Evolutionary conservation across 2,797 vertebrate species (phyloP), one percentile per base, ranked within the genome.

Genomic region (Pelobates cultripes): DNA sequence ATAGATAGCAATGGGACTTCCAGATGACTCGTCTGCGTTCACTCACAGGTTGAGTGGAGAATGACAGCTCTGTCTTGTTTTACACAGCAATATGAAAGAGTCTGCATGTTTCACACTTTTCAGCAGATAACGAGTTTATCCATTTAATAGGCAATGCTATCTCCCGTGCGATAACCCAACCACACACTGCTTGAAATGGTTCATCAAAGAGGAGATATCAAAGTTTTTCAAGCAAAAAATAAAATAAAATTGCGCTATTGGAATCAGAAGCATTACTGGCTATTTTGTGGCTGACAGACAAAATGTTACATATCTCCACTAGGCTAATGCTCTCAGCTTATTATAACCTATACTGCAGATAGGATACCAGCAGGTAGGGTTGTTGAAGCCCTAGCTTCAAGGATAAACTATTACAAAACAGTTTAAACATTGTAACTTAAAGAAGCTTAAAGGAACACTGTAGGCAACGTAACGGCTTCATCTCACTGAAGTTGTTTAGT

Each of bases 21-120:
- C 3, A 6, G 3, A 7, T 7, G 17, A 0, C 61, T 28, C 5
- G n/a, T 5, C 14, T 64, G 28, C 7, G 4, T 3, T 64, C 10
- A 40, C 61, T 28, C 28, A n/a, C n/a, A 17, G 61, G 14, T 40
- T 28, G 61, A 17, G 61, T 64, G 14, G 3, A 40, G 17, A 64
- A 64, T 64, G 61, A 64, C 61, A 64, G 61, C n/a, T 64, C 10
- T 28, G 17, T 64, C 61, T 40, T 64, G 61, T 64, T 64, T 40
- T 64, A 64, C 61, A 40, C 61, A 40, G 61, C 61, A 12, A 12
- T 64, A 64, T 64, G 61, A 64, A 64, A 64, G n/a, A n/a, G 17
- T 4, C 17, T n/a, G n/a, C n/a, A 28, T 64, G 28, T 2, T 12
- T 28, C 61, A 2, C 17, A 64, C 61, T 64, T 64, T 64, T 64